Evolutionary conservation across 2,797 vertebrate genomes (phyloP).

Genomic region (Hippocampus kuda): DNA sequence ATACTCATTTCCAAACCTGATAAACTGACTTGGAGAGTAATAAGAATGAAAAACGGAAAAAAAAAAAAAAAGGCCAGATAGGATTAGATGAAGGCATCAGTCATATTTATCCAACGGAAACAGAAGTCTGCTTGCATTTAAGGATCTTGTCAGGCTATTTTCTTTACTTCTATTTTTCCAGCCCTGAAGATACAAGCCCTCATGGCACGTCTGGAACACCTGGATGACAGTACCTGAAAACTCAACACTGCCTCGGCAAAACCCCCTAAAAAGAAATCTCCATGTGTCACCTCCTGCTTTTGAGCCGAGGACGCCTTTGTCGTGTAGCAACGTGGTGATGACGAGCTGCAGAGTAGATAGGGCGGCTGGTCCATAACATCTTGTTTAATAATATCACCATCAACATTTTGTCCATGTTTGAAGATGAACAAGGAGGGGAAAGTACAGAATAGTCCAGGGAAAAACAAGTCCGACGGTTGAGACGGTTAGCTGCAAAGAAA

Average conservation of each 20-base stretch:
- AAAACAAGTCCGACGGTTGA: conserved; percentile 65
- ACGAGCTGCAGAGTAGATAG: conserved; percentile 5
- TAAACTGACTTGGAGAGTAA: conserved; percentile 55
- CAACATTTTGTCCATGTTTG: conserved; percentile 45
- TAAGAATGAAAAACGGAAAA: conserved; percentile 58
- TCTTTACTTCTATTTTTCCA: conserved; percentile 31
- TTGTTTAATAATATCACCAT: conserved; percentile 22
- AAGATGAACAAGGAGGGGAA: conserved; percentile 41
- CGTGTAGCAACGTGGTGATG: conserved; percentile 39
- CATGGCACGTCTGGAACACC: conserved; percentile 45
- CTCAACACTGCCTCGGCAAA: conserved; percentile 52
- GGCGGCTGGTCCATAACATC: conserved; percentile 50
- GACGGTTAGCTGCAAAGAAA: conserved; percentile 83
- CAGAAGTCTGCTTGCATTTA: conserved; percentile 45
- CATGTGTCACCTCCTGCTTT: conserved; percentile 29
- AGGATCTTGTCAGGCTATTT: conserved; percentile 38
- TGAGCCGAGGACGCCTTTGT: conserved; percentile 44
- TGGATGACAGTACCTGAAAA: conserved; percentile 60
- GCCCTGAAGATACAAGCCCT: conserved; percentile 56
- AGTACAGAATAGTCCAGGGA: conserved; percentile 64
- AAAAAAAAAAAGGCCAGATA: conserved; percentile 64
- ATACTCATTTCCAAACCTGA: conserved; percentile 62
- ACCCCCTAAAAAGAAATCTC: conserved; percentile 28
- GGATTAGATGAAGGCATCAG: conserved; percentile 80
- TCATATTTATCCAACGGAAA: conserved; percentile 62